Evolutionary conservation across 2,888 invertebrate species (phyloP), one percentile per base, ranked within the genome.

Genomic region (Deilephila porcellus): DNA sequence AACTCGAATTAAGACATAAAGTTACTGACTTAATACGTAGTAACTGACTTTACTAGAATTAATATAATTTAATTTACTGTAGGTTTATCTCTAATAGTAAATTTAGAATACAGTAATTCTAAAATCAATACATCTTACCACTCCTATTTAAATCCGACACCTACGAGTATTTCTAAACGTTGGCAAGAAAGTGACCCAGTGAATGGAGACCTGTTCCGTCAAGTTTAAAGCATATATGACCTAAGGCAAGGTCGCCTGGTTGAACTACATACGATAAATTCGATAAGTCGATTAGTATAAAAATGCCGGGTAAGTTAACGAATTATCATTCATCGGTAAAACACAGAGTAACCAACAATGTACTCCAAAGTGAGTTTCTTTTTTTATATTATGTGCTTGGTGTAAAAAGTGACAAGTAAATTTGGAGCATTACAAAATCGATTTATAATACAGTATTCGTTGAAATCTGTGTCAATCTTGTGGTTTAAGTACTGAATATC

Each of bases 291-390:
- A 74, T 71, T 75, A 75, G 83, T 86, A 84, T 85, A 86, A 82
- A 86, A 85, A 78, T 79, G 76, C 76, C 70, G 72, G 76, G 74
- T 73, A 70, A 74, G 74, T 67, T 25, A 73, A 74, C 63, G 62
- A 75, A 74, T 71, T 81, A 83, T 84, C 83, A 85, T 78, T 84
- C 81, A 79, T 74, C 85, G 80, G 79, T 80, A 79, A 78, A 73
- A 81, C 80, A 80, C 79, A 77, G 79, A 77, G 79, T 79, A 83
- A 60, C 60, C 60, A 60, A 63, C 62, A 78, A 91, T 91, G 91
- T 88, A 88, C 82, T 83, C 86, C 70, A 90, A 91, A 88, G 91
- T 91, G 82, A 90, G 90, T 85, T 25, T 6, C 17, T 60, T 45
- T 29, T 32, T 63, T 56, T n/a, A 32, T 32, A 17, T 37, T 25